Conservation (phyloP, 2,113 vertebrate genomes). For the Brevimyrus niger region DNA sequence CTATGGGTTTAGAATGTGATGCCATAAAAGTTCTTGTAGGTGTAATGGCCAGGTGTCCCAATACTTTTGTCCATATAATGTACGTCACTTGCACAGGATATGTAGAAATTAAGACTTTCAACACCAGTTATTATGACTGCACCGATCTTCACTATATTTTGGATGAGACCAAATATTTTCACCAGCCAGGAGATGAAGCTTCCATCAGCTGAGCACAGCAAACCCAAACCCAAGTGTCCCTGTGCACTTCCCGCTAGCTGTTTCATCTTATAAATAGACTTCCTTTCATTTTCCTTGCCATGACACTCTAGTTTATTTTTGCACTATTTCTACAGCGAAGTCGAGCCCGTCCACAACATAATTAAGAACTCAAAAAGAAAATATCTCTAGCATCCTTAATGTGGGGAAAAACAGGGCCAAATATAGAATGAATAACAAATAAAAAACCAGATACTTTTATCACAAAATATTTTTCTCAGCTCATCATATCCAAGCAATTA, state of each 20-base stretch:
- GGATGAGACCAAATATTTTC: background rate
- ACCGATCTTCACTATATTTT: background rate
- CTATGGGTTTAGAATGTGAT: background rate
- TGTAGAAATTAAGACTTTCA: background rate
- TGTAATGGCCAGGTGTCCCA: background rate
- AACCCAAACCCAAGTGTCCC: background rate
- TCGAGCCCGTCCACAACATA: constrained; percentile 9
- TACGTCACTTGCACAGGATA: background rate
- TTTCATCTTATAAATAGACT: constrained; percentile 30
- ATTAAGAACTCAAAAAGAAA: constrained; percentile 6
- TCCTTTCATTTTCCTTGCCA: constrained; percentile 29
- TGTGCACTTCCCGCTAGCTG: background rate
- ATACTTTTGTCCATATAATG: background rate
- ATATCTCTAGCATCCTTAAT: background rate
- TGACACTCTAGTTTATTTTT: constrained; percentile 32
- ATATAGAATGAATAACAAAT: background rate
- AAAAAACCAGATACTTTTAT: background rate
- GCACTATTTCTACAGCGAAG: constrained; percentile 17
- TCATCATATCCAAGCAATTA: background rate
- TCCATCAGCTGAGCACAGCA: background rate
- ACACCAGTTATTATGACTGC: background rate
- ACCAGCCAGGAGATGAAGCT: background rate
- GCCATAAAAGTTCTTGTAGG: background rate
- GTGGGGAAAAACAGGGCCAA: background rate
- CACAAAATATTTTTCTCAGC: background rate